A percentile compares a stretch with the other conserved stretches of the same genome.
Conservation (phyloP, 92 coral and sea anemone genomes). For the Bergia puertoricense region DNA sequence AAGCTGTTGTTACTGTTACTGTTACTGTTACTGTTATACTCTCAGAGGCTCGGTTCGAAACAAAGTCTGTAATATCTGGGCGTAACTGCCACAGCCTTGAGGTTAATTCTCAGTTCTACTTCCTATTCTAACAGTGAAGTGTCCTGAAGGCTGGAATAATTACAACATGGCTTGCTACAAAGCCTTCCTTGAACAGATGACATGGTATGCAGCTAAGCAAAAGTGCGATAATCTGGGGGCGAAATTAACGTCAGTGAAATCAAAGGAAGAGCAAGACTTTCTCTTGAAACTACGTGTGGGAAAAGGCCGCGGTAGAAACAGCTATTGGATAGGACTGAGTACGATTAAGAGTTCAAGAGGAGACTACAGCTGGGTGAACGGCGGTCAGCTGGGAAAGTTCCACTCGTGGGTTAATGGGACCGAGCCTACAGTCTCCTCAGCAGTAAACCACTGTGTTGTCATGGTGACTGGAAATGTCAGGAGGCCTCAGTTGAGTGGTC, state of each 20-base stretch:
- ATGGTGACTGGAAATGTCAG: conserved; percentile 14
- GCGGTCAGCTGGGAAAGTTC: neutral
- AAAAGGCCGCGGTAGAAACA: neutral
- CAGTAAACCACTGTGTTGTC: neutral
- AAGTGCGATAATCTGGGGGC: neutral
- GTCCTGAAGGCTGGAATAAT: neutral
- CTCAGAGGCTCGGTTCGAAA: too few relatives aligned
- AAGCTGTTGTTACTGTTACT: too few relatives aligned
- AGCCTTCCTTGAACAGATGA: neutral
- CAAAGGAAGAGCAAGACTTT: conserved; percentile 14
- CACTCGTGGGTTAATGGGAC: neutral
- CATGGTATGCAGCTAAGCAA: conserved; percentile 5
- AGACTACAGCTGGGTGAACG: conserved; percentile 9
- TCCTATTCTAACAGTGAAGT: neutral
- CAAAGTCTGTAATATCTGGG: too few relatives aligned
- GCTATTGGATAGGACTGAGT: conserved; percentile 17
- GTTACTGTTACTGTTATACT: too few relatives aligned
- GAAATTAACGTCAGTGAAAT: conserved; percentile 18
- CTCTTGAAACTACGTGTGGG: neutral
- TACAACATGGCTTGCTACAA: neutral
- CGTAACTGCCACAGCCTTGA: too few relatives aligned
- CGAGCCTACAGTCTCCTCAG: neutral
- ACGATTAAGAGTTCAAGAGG: neutral
- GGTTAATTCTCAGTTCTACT: neutral
- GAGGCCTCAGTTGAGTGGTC: neutral